Evolutionary conservation across 2,113 vertebrate species (phyloP).

Genomic region (Glaucidium brasilianum): DNA sequence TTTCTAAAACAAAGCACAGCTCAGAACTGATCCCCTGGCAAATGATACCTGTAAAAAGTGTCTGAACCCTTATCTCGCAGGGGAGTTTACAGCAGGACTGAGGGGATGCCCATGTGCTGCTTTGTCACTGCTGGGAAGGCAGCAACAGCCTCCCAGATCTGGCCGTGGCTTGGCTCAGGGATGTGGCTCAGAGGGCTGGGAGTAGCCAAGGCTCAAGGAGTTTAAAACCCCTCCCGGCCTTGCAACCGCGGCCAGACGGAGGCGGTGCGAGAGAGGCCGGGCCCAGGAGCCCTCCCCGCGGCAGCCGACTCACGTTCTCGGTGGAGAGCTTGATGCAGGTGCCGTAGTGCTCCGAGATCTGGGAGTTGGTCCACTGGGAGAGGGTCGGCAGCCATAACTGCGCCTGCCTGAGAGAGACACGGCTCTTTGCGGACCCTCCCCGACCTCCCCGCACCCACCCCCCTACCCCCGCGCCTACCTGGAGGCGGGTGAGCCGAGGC

Average conservation of each 20-base stretch:
- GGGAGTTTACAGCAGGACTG: neutral
- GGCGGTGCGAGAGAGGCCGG: too few relatives aligned
- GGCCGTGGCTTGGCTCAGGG: neutral
- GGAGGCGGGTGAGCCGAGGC: constrained; percentile 40
- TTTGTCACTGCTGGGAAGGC: neutral
- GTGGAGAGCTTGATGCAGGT: constrained; percentile 93
- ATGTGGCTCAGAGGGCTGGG: rapidly evolving
- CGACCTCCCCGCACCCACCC: rapidly evolving
- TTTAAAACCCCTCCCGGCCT: neutral
- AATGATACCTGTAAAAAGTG: neutral
- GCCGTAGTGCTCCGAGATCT: constrained; percentile 94
- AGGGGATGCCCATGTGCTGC: rapidly evolving
- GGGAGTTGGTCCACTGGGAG: constrained; percentile 83
- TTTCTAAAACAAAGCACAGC: constrained; percentile 81
- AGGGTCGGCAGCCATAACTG: constrained; percentile 16
- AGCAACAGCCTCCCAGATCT: rapidly evolving
- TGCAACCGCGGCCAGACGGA: rapidly evolving
- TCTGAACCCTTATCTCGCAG: neutral
- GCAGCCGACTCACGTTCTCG: constrained; percentile 85
- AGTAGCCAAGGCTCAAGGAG: rapidly evolving
- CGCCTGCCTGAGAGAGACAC: constrained; percentile 35
- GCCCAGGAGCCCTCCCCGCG: neutral
- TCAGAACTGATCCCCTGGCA: neutral
- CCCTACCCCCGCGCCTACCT: constrained; percentile 27
- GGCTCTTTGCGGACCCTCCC: too few relatives aligned